Percentiles rank a stretch among this genome's conserved stretches.
phyloP scores from a whole-genome alignment of 2,797 vertebrate genomes.

The Coilia nasus region DNA sequence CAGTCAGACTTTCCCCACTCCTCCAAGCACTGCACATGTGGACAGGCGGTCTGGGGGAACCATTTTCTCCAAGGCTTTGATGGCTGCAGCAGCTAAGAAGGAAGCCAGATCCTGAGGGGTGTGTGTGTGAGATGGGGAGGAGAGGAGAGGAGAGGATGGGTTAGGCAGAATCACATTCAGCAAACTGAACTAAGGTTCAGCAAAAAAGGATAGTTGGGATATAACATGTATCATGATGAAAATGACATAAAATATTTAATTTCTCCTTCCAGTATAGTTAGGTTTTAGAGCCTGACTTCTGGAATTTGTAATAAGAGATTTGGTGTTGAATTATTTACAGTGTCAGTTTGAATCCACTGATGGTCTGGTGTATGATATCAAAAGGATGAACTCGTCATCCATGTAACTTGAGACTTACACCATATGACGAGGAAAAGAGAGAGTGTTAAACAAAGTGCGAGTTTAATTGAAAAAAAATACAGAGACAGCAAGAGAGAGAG shows the following conservation, averaged over 20 bases:
- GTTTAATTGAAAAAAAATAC: background rate
- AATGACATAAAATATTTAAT: background rate
- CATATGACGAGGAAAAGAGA: background rate
- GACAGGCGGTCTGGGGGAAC: constrained; percentile 54
- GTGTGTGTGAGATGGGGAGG: constrained; percentile 1
- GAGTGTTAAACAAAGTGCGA: constrained; percentile 6
- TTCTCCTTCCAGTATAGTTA: background rate
- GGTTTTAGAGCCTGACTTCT: background rate
- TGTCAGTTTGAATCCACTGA: background rate
- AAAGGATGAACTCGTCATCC: background rate
- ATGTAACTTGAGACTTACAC: background rate
- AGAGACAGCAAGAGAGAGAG: too few relatives aligned
- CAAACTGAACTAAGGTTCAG: background rate
- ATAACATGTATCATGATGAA: background rate
- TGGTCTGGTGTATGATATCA: background rate
- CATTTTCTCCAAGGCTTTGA: constrained; percentile 41
- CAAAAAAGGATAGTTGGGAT: background rate
- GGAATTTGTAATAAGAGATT: background rate
- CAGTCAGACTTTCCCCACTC: constrained; percentile 2
- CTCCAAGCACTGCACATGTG: constrained; percentile 56
- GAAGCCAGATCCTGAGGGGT: constrained; percentile 28
- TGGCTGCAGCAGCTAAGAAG: constrained; percentile 44
- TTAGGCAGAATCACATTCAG: background rate
- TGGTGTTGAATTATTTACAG: background rate
- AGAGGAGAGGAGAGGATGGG: background rate